Evolutionary conservation across 2,888 invertebrate genomes (phyloP), one percentile per base, ranked within the genome.

Genomic region (Cryptocheilus praepositus): DNA sequence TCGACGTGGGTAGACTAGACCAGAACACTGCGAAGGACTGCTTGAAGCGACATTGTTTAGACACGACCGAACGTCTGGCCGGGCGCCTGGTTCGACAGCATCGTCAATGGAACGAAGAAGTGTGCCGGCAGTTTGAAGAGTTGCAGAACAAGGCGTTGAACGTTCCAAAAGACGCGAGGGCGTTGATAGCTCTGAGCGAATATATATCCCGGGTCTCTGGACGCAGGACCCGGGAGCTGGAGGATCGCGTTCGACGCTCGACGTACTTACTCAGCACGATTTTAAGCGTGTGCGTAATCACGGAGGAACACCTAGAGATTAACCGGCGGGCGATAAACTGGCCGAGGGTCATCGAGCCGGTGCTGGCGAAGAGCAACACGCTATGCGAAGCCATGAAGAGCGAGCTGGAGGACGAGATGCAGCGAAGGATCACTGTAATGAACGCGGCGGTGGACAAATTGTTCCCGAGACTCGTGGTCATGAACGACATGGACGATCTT

Each of bases 401-500:
- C 67, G 89, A 90, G 53, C 89, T 91, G 66, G 92, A 92, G 85
- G 91, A 91, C 70, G 88, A 89, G 16, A 82, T 92, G 66, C 86
- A 90, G 57, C 89, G 89, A 66, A 89, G 88, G 70, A 89, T 91
- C 54, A 91, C 89, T 63, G 85, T 89, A 43, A 86, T 92, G 49
- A 90, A 90, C 74, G 70, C 84, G 7, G 90, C 91, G 66, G 85
- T 92, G 46, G 90, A 91, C 71, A 89, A 90, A 59, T 82, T 92
- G 44, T 84, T 90, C 21, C 89, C 91, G 60, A 87, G 85, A 89
- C 67, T 91, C 18, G 89, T 89, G 55, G 91, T 91, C 77, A 89
- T 92, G 76, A 90, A 90, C 72, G 90, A 90, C 70, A 91, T 91
- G 92, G 92, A 79, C 89, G 85, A 92, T 60, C 86, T 91, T 15